A percentile compares a stretch with the other conserved stretches of the same genome.
Conservation (phyloP, 2,113 vertebrate genomes). For the Tupaia tana region DNA sequence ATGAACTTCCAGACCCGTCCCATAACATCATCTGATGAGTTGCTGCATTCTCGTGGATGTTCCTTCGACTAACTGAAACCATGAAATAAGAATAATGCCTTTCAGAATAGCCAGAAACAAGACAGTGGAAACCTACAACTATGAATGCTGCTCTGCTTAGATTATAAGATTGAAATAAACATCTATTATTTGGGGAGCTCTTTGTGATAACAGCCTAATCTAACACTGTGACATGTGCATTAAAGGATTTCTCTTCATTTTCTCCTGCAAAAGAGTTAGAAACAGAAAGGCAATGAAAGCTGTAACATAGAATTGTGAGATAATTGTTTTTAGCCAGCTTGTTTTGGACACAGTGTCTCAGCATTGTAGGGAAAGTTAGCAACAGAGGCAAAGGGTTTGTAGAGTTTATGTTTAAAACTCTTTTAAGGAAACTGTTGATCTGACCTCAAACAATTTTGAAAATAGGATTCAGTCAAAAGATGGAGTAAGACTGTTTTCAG, state of each 20-base stretch:
- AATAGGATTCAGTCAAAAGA: constrained; percentile 13
- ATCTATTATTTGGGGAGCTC: background rate
- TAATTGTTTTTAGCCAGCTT: background rate
- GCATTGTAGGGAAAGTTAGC: background rate
- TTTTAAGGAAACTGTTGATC: constrained; percentile 24
- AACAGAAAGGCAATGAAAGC: background rate
- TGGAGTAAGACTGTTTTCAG: background rate
- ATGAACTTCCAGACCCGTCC: background rate
- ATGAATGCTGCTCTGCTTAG: background rate
- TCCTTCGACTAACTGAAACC: background rate
- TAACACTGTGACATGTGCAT: background rate
- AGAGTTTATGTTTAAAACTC: background rate
- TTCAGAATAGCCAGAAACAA: background rate
- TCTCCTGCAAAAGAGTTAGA: background rate
- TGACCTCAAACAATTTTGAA: background rate
- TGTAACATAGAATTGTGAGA: background rate
- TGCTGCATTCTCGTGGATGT: background rate
- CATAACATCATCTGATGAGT: background rate
- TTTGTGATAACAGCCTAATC: background rate
- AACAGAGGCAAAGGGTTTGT: background rate
- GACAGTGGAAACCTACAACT: background rate
- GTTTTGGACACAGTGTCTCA: background rate
- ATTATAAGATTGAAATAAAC: background rate
- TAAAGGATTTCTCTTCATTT: background rate
- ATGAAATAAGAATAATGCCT: background rate